Conservation (phyloP, 2,888 invertebrate species). For the Ormyrus nitidulus region DNA sequence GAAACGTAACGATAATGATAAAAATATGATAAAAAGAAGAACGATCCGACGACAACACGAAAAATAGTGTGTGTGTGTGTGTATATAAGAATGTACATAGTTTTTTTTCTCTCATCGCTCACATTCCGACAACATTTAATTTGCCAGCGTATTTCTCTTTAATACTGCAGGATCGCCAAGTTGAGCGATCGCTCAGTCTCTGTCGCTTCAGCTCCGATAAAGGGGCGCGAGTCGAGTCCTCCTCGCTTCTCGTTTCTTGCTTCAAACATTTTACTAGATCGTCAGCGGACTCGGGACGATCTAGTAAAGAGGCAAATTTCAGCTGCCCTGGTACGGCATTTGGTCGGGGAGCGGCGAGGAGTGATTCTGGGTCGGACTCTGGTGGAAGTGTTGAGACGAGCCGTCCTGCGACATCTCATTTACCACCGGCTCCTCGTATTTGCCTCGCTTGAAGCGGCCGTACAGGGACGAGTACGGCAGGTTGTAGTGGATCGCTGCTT, state of each 20-base stretch:
- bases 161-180: slow-evolving; percentile 69
- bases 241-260: neutral
- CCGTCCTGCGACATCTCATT: slow-evolving; percentile 74
- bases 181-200: slow-evolving; percentile 52
- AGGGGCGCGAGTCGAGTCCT: neutral
- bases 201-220: slow-evolving; percentile 22
- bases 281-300: slow-evolving; percentile 46
- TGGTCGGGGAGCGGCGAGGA: slow-evolving; percentile 74
- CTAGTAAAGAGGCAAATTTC: slow-evolving; percentile 75
- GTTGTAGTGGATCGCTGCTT: slow-evolving; percentile 94
- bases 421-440: slow-evolving; percentile 80
- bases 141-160: slow-evolving; percentile 59
- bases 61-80: slow-evolving; percentile 40
- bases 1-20: slow-evolving; percentile 35
- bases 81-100: slow-evolving; percentile 53
- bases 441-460: slow-evolving; percentile 91
- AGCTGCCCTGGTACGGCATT: slow-evolving; percentile 75
- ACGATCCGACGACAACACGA: slow-evolving; percentile 40
- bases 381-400: slow-evolving; percentile 73
- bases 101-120: slow-evolving; percentile 8
- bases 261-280: slow-evolving; percentile 48
- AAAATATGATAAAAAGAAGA: slow-evolving; percentile 9
- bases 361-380: slow-evolving; percentile 73
- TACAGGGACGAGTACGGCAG: slow-evolving; percentile 93
- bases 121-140: slow-evolving; percentile 18